phyloP scores from a whole-genome alignment of 2,888 invertebrate genomes.

The Sisyra terminalis region DNA sequence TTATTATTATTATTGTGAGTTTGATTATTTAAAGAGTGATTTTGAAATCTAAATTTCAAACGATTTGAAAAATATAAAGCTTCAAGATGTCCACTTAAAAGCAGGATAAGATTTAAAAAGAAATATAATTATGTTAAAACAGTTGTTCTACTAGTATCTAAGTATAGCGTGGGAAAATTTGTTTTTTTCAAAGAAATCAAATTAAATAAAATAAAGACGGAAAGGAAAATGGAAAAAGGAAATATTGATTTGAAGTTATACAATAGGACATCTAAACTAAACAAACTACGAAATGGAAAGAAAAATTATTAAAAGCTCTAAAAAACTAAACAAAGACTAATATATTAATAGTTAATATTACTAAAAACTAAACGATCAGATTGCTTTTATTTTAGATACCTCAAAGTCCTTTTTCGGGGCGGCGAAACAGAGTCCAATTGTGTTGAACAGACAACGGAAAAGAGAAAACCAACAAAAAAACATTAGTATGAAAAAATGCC shows the following conservation, averaged over 20 bases:
- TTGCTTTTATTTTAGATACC: slow-evolving; percentile 36
- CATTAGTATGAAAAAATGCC: slow-evolving; percentile 33
- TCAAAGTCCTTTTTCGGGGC: slow-evolving; percentile 63
- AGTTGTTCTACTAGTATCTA: too few species aligned
- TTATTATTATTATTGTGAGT: too few species aligned
- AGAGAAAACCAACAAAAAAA: slow-evolving; percentile 47
- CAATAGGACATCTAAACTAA: slow-evolving; percentile 14
- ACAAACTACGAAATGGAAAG: slow-evolving; percentile 21
- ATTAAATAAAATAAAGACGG: too few species aligned
- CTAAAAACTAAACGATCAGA: slow-evolving; percentile 18
- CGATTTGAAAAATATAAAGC: neutral
- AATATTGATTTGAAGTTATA: neutral
- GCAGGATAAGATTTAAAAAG: too few species aligned
- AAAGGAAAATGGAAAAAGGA: neutral
- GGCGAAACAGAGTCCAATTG: slow-evolving; percentile 35
- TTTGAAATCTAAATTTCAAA: too few species aligned
- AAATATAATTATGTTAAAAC: neutral
- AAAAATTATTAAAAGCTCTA: slow-evolving; percentile 23
- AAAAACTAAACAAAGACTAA: slow-evolving; percentile 27
- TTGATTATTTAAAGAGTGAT: too few species aligned
- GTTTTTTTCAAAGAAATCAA: neutral
- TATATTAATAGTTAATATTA: slow-evolving; percentile 7
- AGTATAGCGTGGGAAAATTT: neutral
- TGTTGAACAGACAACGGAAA: slow-evolving; percentile 31
- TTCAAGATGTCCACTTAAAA: too few species aligned